Conservation (phyloP, 1,140 invertebrate genomes). For the Luehdorfia chinensis region DNA sequence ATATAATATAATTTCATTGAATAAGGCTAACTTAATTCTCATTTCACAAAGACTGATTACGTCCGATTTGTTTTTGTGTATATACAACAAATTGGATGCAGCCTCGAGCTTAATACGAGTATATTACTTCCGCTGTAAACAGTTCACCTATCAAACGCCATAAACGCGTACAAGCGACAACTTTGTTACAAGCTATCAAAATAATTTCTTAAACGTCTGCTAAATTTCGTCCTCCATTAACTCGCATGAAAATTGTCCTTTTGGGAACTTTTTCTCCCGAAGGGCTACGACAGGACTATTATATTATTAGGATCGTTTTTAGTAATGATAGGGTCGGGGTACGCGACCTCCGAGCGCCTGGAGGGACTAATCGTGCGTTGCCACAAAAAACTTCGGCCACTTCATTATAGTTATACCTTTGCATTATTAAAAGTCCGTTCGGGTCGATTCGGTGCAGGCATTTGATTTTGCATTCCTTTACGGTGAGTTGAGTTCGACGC, state of each 20-base stretch:
- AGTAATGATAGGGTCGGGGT: slow-evolving; percentile 67
- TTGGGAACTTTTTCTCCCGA: slow-evolving; percentile 53
- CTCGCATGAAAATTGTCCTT: slow-evolving; percentile 68
- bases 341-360: slow-evolving; percentile 57
- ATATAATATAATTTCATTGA: neutral
- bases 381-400: slow-evolving; percentile 61
- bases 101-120: neutral
- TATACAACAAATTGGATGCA: neutral
- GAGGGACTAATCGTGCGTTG: slow-evolving; percentile 53
- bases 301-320: slow-evolving; percentile 75
- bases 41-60: neutral
- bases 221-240: slow-evolving; percentile 63
- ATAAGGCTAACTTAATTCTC: too few species aligned
- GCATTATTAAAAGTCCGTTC: slow-evolving; percentile 44
- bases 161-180: slow-evolving; percentile 33
- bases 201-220: slow-evolving; percentile 55
- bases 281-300: slow-evolving; percentile 71
- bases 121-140: slow-evolving; percentile 34
- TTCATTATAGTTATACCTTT: slow-evolving; percentile 57
- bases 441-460: slow-evolving; percentile 26
- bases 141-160: slow-evolving; percentile 40
- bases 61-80: neutral
- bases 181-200: slow-evolving; percentile 44
- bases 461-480: slow-evolving; percentile 60
- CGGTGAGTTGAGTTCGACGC: slow-evolving; percentile 35